These are phyloP conservation scores for Ptilonorhynchus violaceus DNA, from an alignment of 2,113 vertebrate genomes.

Conservation along the genomic window DNA sequence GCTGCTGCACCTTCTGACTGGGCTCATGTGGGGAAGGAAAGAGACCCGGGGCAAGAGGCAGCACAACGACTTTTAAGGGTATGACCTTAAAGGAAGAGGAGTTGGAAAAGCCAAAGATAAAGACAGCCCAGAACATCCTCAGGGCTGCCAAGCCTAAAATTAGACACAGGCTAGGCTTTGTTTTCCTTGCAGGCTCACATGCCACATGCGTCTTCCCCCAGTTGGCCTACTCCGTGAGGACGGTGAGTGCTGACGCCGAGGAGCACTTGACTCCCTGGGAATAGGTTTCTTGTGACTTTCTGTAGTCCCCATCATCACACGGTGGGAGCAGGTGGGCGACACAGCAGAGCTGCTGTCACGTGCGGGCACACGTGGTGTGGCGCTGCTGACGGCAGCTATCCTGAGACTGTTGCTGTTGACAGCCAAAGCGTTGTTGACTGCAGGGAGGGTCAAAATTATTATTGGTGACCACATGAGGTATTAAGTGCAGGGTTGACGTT, in stretches of 20 bases:
- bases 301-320: neutral
- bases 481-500: neutral
- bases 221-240: neutral
- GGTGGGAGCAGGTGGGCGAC: neutral
- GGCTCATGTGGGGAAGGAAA: neutral
- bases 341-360: neutral
- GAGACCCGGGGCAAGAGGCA: neutral
- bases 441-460: neutral
- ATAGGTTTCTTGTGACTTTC: constrained; percentile 34
- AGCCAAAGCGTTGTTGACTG: neutral
- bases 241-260: neutral
- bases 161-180: neutral
- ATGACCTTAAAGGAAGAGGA: neutral
- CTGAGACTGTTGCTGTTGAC: neutral
- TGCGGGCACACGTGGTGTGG: neutral
- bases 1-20: neutral
- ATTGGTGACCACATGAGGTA: neutral
- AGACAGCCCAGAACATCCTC: neutral
- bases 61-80: neutral
- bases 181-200: constrained; percentile 8
- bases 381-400: neutral
- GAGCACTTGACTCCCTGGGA: constrained; percentile 31
- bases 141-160: constrained; percentile 34
- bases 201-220: neutral
- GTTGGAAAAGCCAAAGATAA: constrained; percentile 39